phyloP scores from a whole-genome alignment of 2,888 invertebrate species.

The Patella depressa region DNA sequence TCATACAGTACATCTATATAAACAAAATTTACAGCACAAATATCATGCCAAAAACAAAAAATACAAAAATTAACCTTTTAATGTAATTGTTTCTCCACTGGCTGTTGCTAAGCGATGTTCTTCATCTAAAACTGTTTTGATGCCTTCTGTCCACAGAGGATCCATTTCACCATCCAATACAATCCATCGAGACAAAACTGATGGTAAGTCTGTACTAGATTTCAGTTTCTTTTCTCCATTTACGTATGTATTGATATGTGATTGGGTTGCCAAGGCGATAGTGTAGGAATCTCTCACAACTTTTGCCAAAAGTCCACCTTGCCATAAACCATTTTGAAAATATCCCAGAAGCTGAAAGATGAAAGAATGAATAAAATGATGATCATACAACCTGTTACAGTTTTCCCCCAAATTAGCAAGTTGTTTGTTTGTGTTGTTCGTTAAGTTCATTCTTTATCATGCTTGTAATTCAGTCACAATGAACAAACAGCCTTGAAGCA shows the following conservation, averaged over 20 bases:
- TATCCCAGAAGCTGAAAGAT: slow-evolving; percentile 60
- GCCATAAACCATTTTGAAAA: slow-evolving; percentile 60
- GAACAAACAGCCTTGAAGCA: no score
- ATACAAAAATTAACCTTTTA: slow-evolving; percentile 43
- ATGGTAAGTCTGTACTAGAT: slow-evolving; percentile 51
- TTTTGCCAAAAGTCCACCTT: slow-evolving; percentile 60
- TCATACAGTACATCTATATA: no score
- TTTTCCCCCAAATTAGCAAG: no score
- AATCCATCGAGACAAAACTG: slow-evolving; percentile 62
- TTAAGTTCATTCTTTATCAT: no score
- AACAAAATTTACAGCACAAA: no score
- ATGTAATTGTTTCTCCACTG: slow-evolving; percentile 56
- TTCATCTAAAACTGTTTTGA: slow-evolving; percentile 62
- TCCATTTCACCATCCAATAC: slow-evolving; percentile 66
- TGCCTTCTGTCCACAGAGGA: slow-evolving; percentile 63
- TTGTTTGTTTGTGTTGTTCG: no score
- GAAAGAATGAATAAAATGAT: no score
- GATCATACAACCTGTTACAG: no score
- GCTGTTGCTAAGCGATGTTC: slow-evolving; percentile 57
- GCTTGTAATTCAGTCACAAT: no score
- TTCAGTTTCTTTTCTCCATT: slow-evolving; percentile 51
- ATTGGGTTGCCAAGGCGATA: slow-evolving; percentile 58
- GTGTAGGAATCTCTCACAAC: slow-evolving; percentile 57
- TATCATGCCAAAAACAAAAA: not conserved
- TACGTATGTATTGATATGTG: slow-evolving; percentile 43